Base-by-base conservation (phyloP, 2,888 invertebrate genomes). In the Glomeris marginata region DNA sequence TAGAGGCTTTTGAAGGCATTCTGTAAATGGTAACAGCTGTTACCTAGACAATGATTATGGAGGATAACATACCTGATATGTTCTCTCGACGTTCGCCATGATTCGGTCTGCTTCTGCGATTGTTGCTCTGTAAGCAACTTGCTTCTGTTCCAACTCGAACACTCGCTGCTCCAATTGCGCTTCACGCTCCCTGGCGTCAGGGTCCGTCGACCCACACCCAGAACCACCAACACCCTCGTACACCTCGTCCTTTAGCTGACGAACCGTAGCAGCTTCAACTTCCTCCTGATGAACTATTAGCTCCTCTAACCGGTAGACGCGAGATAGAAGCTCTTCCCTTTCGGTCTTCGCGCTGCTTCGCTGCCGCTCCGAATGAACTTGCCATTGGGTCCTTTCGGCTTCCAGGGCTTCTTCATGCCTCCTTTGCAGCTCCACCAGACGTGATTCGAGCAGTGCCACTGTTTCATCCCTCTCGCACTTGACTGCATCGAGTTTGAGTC, bases 161-260 rank as follows among this genome's bases (percentile, higher is more conserved):
- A 82, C 74, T 52, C 77, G 71, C 44, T 66, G 68, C 61, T 77
- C 77, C 52, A 81, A 67, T 35, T 75, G 74, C 43, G 76, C 70
- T 54, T 80, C 77, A 28, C 28, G 28, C 28, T 28, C 28, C 28
- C 28, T 28, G 28, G 28, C 28, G 3, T 28, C 28, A 28, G 28
- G 28, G 28, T 28, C 28, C 28, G 28, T 28, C 28, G 28, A 28
- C 28, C 28, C 28, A 28, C 28, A 28, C 3, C 28, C 28, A 28
- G 28, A 28, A 28, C 20, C 20, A 20, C 40, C 13, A 45, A 18
- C 35, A 16, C 34, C 18, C 41, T 44, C 38, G 21, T 13, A 13
- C 13, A 16, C 33, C 34, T 36, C 35, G 41, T 48, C n/a, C 21
- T 41, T 38, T 38, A 16, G 40, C 18, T 18, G 40, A 15, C 15